These are phyloP conservation scores for Tokudaia tokunoshimensis DNA, from an alignment of 2,797 vertebrate genomes.

Conservation along the genomic window DNA sequence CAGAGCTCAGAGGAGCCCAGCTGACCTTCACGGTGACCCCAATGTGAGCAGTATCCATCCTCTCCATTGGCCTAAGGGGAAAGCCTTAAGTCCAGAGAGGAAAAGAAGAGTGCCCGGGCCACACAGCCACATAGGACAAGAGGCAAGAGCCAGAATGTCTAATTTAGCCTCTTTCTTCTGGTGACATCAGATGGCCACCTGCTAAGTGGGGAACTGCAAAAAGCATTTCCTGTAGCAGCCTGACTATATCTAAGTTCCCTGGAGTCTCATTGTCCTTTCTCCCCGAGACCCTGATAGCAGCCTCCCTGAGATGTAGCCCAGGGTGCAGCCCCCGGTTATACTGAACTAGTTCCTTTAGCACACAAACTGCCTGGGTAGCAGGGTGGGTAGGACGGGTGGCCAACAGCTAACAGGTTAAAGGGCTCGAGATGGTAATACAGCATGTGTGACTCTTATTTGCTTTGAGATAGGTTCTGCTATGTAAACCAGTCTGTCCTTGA, in stretches of 20 bases:
- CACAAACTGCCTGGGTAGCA: background rate
- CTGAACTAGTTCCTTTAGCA: background rate
- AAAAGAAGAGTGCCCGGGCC: background rate
- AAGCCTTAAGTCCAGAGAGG: background rate
- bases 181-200: background rate
- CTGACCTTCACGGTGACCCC: background rate
- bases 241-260: fast-evolving
- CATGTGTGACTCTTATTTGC: background rate
- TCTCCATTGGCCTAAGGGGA: no score
- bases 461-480: background rate
- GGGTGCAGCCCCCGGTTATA: background rate
- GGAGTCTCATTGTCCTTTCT: background rate
- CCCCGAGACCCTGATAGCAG: background rate
- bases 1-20: background rate
- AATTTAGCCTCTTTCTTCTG: background rate
- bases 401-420: background rate
- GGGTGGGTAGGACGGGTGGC: background rate
- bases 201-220: fast-evolving
- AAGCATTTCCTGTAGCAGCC: background rate
- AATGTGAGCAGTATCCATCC: no score
- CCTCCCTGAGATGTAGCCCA: background rate
- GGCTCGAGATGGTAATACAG: background rate
- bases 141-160: background rate
- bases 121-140: background rate
- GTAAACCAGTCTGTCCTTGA: background rate